Evolutionary conservation across 2,888 invertebrate species (phyloP).

Genomic region (Chloromyia formosa): DNA sequence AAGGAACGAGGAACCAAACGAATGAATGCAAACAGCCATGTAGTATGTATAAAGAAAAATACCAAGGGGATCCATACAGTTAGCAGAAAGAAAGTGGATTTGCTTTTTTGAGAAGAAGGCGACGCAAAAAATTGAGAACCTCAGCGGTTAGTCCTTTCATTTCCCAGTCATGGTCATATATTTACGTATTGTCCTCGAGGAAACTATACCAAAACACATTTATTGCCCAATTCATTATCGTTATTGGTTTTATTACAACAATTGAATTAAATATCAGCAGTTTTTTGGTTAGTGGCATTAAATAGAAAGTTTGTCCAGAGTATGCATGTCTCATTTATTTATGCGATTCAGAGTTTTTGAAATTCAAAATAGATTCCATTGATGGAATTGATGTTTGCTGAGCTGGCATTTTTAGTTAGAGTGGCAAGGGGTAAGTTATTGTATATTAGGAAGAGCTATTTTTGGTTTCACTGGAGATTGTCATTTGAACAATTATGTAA

Average conservation of each 20-base stretch:
- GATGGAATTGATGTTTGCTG: no score
- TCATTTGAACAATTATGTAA: no score
- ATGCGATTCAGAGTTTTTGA: not conserved
- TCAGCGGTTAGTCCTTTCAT: constrained; percentile 40
- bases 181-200: constrained; percentile 42
- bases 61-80: no score
- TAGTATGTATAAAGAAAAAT: not conserved
- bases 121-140: not conserved
- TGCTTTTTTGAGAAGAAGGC: no score
- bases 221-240: constrained; percentile 50
- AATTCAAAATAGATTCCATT: constrained; percentile 18
- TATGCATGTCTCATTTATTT: not conserved
- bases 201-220: constrained; percentile 45
- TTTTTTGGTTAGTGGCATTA: constrained; percentile 28
- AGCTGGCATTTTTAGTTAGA: no score
- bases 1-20: constrained; percentile 18
- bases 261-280: constrained; percentile 48
- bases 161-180: constrained; percentile 30
- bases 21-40: constrained; percentile 36
- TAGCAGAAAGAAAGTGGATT: no score
- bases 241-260: constrained; percentile 49
- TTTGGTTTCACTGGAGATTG: no score
- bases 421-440: no score
- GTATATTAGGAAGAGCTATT: no score
- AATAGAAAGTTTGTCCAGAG: not conserved